These are phyloP conservation scores for Paedocypris micromegethes DNA, from an alignment of 2,797 vertebrate genomes.

Conservation along the genomic window DNA sequence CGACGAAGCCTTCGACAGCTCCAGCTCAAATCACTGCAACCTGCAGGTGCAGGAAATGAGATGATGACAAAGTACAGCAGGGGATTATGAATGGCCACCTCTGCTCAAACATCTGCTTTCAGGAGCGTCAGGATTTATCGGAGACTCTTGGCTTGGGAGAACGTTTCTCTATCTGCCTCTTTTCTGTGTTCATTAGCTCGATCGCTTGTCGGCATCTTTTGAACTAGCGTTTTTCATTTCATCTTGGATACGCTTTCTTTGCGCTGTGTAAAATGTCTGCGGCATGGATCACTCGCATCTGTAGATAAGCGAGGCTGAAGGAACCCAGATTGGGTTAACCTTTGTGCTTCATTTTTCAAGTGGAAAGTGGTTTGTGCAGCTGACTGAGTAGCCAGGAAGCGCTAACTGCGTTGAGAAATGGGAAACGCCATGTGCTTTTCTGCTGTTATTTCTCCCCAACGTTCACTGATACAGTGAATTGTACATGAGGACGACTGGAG, in stretches of 20 bases:
- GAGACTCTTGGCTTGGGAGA: constrained; percentile 14
- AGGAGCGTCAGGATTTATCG: constrained; percentile 7
- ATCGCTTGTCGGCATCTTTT: constrained; percentile 1
- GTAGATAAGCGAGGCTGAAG: constrained; percentile 20
- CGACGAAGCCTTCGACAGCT: constrained; percentile 39
- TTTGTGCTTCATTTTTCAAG: constrained; percentile 37
- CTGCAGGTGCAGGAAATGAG: constrained; percentile 39
- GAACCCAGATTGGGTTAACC: constrained; percentile 37
- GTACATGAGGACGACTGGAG: background rate
- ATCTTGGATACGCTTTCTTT: constrained; percentile 19
- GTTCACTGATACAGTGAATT: background rate
- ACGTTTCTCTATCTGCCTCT: background rate
- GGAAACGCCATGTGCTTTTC: constrained; percentile 35
- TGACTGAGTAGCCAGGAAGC: constrained; percentile 28
- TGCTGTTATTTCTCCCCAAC: constrained; percentile 5
- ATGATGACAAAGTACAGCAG: constrained; percentile 38
- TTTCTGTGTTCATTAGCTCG: constrained; percentile 10
- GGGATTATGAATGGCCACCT: constrained; percentile 31
- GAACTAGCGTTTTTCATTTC: constrained; percentile 17
- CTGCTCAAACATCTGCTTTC: constrained; percentile 12
- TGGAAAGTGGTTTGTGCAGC: constrained; percentile 29
- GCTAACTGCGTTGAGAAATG: constrained; percentile 12
- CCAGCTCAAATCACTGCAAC: constrained; percentile 14
- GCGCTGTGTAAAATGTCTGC: constrained; percentile 18
- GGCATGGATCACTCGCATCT: constrained; percentile 27